Evolutionary conservation across 2,113 vertebrate species (phyloP), one percentile per base, ranked within the genome.

Genomic region (Toxotes jaculatrix): DNA sequence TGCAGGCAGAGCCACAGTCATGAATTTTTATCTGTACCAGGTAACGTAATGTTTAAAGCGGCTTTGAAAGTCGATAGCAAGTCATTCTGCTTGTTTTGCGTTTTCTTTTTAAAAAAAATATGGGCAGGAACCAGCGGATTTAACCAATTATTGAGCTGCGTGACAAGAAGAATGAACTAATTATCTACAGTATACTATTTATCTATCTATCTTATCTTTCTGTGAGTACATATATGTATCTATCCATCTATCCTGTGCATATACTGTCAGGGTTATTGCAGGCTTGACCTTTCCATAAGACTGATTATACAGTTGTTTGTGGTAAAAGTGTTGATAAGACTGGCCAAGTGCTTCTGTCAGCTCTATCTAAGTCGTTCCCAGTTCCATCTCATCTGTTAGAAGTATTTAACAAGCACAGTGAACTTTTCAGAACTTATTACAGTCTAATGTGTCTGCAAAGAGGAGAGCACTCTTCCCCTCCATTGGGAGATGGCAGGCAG

Each of bases 351-450:
- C 72, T 74, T 84, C 77, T 83, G 65, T 88, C 87, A 76, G 77
- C 90, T 73, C 82, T 14, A 67, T 89, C 87, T 47, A 68, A 80
- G 84, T 80, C 72, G 14, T 71, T 87, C 47, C 42, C 63, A 14
- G 74, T 77, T 83, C 75, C 87, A 85, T 90, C 85, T 89, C 82
- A 84, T 87, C 88, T 82, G 82, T 82, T 80, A 67, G 40, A 92
- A 91, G 86, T 92, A 88, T 94, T 94, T 88, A 94, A 92, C 93
- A 92, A 92, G 90, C 86, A 72, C 85, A 78, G 92, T 91, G 90
- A 94, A 94, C 91, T 95, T 95, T 92, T 91, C 84, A 56, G 87
- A 92, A 93, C 90, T 95, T 93, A 91, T 94, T 88, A 89, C 87
- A 86, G 86, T 85, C 92, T 92, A 92, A 85, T 84, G 89, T 83